Evolutionary conservation across 1,140 invertebrate species (phyloP).

Genomic region (Neodiprion fabricii): DNA sequence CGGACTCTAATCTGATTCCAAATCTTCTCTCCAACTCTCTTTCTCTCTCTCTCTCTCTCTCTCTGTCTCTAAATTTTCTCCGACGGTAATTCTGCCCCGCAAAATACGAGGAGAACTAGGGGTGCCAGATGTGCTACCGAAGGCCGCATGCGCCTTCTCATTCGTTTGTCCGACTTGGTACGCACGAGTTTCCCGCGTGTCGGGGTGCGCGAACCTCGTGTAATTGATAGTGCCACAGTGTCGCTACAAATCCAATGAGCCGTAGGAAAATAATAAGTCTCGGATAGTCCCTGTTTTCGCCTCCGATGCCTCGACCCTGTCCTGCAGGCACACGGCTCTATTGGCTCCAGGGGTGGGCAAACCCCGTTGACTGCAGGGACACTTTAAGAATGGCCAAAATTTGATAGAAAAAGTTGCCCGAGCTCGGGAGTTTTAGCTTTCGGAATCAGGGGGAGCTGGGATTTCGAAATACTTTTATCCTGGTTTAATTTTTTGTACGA

Average conservation of each 20-base stretch:
- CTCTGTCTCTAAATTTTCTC: no score
- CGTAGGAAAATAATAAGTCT: slow-evolving; percentile 2
- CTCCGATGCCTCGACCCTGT: not conserved
- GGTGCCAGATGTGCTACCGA: not conserved
- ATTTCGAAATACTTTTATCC: no score
- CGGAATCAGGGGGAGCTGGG: no score
- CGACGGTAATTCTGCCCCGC: no score
- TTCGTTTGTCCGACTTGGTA: not conserved
- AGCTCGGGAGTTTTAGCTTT: no score
- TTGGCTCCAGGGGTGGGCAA: not conserved
- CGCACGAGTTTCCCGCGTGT: not conserved
- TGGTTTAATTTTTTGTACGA: no score
- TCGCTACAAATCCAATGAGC: not conserved
- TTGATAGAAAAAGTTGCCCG: no score
- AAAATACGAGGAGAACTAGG: no score
- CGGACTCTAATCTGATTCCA: no score
- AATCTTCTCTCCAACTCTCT: no score
- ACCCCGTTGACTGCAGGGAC: not conserved
- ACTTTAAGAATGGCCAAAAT: no score
- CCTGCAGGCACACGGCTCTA: not conserved
- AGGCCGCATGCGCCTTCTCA: not conserved
- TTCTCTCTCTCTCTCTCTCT: no score
- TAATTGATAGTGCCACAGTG: slow-evolving; percentile 5
- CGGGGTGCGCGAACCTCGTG: not conserved
- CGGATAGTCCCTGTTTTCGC: not conserved